phyloP scores from a whole-genome alignment of 2,888 invertebrate species.

The Hyppa rectilinea region DNA sequence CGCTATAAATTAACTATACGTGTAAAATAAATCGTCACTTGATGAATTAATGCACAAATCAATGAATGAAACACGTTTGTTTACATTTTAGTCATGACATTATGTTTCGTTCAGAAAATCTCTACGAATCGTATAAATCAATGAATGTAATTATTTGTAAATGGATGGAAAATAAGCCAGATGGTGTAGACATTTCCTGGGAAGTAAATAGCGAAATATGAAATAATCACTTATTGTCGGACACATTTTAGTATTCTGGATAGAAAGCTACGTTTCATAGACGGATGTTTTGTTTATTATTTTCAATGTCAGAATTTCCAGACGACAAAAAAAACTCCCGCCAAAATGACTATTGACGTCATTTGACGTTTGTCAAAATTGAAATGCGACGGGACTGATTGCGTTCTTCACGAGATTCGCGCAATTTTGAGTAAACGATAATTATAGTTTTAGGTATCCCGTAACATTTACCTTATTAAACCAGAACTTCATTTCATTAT shows the following conservation, averaged over 20 bases:
- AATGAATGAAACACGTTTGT: constrained; percentile 10
- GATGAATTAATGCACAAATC: too few relatives aligned
- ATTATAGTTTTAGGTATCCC: background rate
- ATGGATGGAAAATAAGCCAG: too few relatives aligned
- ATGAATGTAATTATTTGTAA: too few relatives aligned
- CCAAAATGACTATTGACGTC: constrained; percentile 50
- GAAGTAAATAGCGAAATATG: too few relatives aligned
- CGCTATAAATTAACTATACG: background rate
- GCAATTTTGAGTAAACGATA: constrained; percentile 33
- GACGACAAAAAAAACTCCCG: constrained; percentile 51
- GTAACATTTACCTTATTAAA: background rate
- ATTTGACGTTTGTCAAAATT: constrained; percentile 25
- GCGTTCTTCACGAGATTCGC: constrained; percentile 22
- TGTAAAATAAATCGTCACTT: too few relatives aligned
- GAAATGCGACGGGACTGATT: constrained; percentile 3
- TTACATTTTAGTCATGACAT: constrained; percentile 27
- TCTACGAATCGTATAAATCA: too few relatives aligned
- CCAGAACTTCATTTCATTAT: background rate
- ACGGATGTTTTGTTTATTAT: too few relatives aligned
- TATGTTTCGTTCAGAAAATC: constrained; percentile 14
- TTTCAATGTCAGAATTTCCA: constrained; percentile 2
- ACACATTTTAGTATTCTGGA: background rate
- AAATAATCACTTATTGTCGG: too few relatives aligned
- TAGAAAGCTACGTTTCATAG: too few relatives aligned
- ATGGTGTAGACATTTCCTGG: too few relatives aligned